Conservation (phyloP, 2,113 vertebrate species). For the Arizona elegans region DNA sequence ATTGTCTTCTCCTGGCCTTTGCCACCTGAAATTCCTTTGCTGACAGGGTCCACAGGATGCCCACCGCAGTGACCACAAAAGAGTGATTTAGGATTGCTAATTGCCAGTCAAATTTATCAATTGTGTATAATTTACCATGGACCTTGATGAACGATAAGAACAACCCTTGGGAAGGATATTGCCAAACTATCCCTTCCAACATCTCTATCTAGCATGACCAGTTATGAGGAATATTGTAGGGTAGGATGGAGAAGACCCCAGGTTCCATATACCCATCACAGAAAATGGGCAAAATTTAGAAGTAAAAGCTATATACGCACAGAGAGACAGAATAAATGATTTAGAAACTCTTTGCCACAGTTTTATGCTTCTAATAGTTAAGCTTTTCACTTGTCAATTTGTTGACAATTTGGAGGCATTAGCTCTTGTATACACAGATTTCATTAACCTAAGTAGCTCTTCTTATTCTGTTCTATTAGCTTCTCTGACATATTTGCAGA, state of each 20-base stretch:
- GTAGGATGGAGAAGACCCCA: neutral
- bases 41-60: neutral
- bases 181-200: neutral
- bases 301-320: neutral
- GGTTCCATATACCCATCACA: neutral
- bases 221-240: neutral
- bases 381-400: slow-evolving; percentile 8
- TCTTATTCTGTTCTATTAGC: neutral
- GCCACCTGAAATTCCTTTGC: neutral
- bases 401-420: slow-evolving; percentile 12
- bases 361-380: neutral
- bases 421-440: neutral
- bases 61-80: neutral
- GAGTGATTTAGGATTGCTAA: neutral
- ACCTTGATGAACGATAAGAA: neutral
- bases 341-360: neutral
- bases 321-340: neutral
- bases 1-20: neutral
- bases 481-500: slow-evolving; percentile 7
- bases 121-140: neutral
- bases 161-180: neutral
- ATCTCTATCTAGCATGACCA: neutral
- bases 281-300: neutral
- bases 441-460: slow-evolving; percentile 9
- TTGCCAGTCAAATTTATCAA: neutral